These are phyloP conservation scores for Eupithecia centaureata DNA, from an alignment of 2,888 invertebrate genomes.

Conservation along the genomic window DNA sequence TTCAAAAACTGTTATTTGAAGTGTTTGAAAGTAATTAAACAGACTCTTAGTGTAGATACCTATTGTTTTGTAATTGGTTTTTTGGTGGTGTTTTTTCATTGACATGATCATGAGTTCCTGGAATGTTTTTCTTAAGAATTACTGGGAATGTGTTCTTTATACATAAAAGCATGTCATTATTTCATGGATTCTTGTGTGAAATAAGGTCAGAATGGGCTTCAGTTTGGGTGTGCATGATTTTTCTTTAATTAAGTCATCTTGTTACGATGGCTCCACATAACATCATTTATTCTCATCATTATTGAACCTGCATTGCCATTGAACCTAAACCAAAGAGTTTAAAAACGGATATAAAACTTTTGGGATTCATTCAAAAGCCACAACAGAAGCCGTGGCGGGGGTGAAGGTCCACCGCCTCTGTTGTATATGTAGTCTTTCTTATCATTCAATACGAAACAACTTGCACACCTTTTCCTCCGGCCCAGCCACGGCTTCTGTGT, in stretches of 20 bases:
- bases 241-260: background rate
- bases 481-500: too few species aligned
- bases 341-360: background rate
- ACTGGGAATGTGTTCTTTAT: background rate
- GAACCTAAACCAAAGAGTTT: background rate
- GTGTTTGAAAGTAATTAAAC: slow-evolving; percentile 38
- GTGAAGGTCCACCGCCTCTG: too few species aligned
- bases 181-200: background rate
- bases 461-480: too few species aligned
- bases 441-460: too few species aligned
- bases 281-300: background rate
- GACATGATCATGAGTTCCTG: background rate
- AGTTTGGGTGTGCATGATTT: background rate
- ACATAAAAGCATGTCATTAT: background rate
- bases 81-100: background rate
- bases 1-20: slow-evolving; percentile 10
- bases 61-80: slow-evolving; percentile 11
- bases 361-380: background rate
- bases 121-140: background rate
- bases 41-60: slow-evolving; percentile 40
- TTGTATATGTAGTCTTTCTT: too few species aligned
- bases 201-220: background rate
- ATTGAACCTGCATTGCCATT: background rate
- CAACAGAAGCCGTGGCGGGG: too few species aligned
- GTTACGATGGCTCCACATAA: background rate